These are phyloP conservation scores for Mareca penelope DNA, from an alignment of 2,797 vertebrate species.

Conservation along the genomic window DNA sequence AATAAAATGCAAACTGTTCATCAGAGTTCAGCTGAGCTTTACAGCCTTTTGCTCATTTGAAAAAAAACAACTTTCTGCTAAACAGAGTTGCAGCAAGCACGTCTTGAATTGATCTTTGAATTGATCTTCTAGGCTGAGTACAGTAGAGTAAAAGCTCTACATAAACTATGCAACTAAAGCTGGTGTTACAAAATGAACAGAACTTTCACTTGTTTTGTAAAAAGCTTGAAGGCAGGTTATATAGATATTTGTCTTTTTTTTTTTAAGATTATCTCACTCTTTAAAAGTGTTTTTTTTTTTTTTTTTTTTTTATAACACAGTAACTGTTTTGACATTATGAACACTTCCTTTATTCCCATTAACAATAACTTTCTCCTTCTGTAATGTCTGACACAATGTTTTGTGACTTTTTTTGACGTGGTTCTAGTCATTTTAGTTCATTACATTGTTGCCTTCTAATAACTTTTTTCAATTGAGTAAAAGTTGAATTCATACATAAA, in stretches of 20 bases:
- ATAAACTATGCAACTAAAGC: not conserved
- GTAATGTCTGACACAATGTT: not conserved
- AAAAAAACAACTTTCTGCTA: not conserved
- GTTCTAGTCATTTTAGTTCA: not conserved
- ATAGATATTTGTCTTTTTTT: not conserved
- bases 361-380: not conserved
- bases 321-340: not conserved
- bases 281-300: not conserved
- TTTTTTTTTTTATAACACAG: not conserved
- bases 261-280: not conserved
- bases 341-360: not conserved
- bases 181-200: not conserved
- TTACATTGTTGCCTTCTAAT: not conserved
- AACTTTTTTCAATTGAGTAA: not conserved
- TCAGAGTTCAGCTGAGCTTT: not conserved
- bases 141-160: not conserved
- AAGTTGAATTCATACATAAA: not conserved
- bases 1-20: not conserved
- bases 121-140: not conserved
- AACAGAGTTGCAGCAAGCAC: not conserved
- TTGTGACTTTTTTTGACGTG: not conserved
- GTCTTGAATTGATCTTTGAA: not conserved
- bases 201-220: not conserved
- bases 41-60: not conserved
- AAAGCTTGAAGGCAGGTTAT: not conserved